phyloP scores from a whole-genome alignment of 2,797 vertebrate genomes.

The Lacerta viridis region DNA sequence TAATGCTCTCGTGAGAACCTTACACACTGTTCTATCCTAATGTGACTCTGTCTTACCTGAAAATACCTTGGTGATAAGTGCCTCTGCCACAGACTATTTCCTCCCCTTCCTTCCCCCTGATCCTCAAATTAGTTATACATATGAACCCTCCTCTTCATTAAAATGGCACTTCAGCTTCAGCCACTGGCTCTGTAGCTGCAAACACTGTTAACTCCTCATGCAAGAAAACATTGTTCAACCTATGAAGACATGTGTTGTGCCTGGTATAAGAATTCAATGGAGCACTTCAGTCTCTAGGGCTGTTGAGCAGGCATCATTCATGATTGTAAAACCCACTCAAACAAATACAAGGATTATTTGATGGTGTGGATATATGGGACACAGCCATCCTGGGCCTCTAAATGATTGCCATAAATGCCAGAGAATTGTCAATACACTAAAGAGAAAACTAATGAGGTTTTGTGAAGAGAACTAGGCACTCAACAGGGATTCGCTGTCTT shows the following conservation, averaged over 20 bases:
- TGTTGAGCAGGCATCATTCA: conserved; percentile 12
- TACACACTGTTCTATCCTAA: neutral
- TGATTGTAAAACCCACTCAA: conserved; percentile 29
- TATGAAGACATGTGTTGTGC: neutral
- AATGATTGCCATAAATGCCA: conserved; percentile 17
- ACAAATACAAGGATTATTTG: conserved; percentile 39
- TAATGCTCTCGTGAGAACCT: no score
- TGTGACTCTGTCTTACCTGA: neutral
- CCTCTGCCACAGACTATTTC: neutral
- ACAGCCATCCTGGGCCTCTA: conserved; percentile 11
- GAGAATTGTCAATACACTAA: conserved; percentile 5
- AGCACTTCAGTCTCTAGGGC: conserved; percentile 27
- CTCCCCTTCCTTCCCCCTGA: neutral
- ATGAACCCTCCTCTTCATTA: neutral
- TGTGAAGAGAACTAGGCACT: neutral
- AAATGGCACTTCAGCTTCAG: neutral
- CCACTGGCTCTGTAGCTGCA: neutral
- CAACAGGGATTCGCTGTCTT: neutral
- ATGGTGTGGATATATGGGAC: conserved; percentile 37
- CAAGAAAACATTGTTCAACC: neutral
- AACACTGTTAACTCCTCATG: neutral
- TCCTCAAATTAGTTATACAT: neutral
- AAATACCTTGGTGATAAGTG: neutral
- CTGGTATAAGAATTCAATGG: neutral
- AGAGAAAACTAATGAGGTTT: conserved; percentile 37